phyloP scores from a whole-genome alignment of 2,888 invertebrate genomes.

The Yponomeuta plumbellus region DNA sequence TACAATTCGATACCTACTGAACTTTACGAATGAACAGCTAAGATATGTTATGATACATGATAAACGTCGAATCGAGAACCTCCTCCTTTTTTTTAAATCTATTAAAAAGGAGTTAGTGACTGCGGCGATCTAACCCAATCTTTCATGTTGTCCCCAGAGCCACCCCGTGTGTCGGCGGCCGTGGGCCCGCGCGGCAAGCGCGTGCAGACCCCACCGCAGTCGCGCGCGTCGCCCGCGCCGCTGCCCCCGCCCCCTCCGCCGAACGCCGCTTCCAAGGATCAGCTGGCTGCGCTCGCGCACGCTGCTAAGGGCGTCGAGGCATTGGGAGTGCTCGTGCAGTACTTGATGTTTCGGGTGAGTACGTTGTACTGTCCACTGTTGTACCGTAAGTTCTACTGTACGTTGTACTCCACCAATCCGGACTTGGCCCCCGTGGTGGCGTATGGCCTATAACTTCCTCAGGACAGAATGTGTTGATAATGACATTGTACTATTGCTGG shows the following conservation, averaged over 20 bases:
- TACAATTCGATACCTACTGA: no score
- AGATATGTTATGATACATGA: no score
- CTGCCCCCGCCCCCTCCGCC: slow-evolving; percentile 36
- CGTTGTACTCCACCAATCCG: no score
- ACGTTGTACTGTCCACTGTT: no score
- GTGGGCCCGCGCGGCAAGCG: slow-evolving; percentile 65
- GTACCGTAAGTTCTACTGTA: no score
- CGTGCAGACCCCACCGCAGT: slow-evolving; percentile 55
- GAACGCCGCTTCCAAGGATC: slow-evolving; percentile 36
- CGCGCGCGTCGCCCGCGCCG: slow-evolving; percentile 20
- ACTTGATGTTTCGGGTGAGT: slow-evolving; percentile 86
- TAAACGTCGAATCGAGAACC: no score
- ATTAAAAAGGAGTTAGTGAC: not conserved
- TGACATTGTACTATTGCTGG: no score
- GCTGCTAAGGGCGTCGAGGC: slow-evolving; percentile 86
- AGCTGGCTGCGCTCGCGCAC: slow-evolving; percentile 63
- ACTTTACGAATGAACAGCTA: no score
- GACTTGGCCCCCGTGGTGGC: no score
- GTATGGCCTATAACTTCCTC: no score
- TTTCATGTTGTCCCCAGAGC: slow-evolving; percentile 41
- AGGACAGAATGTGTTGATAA: no score
- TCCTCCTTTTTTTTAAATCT: not conserved
- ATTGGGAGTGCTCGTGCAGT: slow-evolving; percentile 88
- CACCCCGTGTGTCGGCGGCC: slow-evolving; percentile 60
- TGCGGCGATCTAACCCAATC: not conserved